phyloP scores from a whole-genome alignment of 2,888 invertebrate genomes.

The Rhingia campestris region DNA sequence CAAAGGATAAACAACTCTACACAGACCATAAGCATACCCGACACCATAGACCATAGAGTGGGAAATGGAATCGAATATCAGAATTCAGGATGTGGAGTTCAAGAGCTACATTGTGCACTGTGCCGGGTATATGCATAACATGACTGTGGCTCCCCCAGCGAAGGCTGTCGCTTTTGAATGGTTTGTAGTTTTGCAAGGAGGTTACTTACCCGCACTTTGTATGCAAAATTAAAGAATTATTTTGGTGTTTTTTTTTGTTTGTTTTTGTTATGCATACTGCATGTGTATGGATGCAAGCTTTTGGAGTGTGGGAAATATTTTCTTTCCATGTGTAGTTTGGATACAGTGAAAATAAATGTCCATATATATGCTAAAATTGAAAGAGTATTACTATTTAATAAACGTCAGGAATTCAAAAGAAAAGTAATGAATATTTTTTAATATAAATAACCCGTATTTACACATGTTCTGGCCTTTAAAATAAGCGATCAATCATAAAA shows the following conservation, averaged over 20 bases:
- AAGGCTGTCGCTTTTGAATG: conserved; percentile 23
- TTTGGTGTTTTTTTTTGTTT: conserved; percentile 9
- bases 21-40: conserved; percentile 8
- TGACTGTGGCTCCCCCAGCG: background rate
- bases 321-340: conserved; percentile 8
- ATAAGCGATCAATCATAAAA: too few species aligned
- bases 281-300: background rate
- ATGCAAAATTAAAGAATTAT: conserved; percentile 62
- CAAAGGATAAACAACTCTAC: conserved; percentile 54
- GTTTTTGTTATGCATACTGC: background rate
- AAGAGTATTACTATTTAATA: background rate
- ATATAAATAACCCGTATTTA: too few species aligned
- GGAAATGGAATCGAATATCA: conserved; percentile 37
- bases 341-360: background rate
- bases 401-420: too few species aligned
- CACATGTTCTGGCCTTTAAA: too few species aligned
- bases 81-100: conserved; percentile 34
- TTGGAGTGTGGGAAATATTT: background rate
- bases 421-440: too few species aligned
- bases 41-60: background rate
- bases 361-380: background rate
- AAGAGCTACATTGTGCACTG: conserved; percentile 15
- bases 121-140: background rate
- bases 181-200: conserved; percentile 18
- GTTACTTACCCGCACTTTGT: conserved; percentile 60